These are phyloP conservation scores for Picathartes gymnocephalus DNA, from an alignment of 2,113 vertebrate genomes.

Conservation along the genomic window DNA sequence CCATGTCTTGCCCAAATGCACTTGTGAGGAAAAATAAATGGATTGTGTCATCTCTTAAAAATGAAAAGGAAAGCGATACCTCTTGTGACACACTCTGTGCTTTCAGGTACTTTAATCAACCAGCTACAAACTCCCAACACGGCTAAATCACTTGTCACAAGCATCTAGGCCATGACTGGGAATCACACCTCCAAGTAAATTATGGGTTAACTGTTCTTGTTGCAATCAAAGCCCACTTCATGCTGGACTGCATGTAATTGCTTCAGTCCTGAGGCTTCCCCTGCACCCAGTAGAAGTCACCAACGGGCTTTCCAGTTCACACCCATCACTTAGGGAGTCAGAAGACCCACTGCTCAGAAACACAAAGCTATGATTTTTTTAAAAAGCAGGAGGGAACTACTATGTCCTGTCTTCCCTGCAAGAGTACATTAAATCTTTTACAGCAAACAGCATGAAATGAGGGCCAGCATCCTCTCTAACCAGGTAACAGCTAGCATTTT, in stretches of 20 bases:
- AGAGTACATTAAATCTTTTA: background rate
- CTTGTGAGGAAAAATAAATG: background rate
- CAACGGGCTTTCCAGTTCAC: background rate
- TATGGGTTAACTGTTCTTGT: background rate
- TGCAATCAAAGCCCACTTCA: background rate
- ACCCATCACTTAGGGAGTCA: background rate
- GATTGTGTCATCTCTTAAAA: background rate
- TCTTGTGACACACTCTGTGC: background rate
- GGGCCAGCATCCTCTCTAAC: background rate
- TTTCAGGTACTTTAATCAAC: background rate
- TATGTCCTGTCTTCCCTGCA: background rate
- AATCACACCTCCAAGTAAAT: background rate
- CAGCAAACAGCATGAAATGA: background rate
- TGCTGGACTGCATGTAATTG: background rate
- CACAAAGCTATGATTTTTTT: background rate
- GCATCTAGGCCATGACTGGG: background rate
- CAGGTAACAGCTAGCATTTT: background rate
- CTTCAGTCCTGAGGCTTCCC: background rate
- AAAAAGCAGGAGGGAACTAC: background rate
- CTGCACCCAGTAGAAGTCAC: background rate
- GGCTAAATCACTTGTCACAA: background rate
- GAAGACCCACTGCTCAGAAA: background rate
- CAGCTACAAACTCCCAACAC: background rate
- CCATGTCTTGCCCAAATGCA: background rate
- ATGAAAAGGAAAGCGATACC: accelerated